Conservation (phyloP, 1,140 invertebrate genomes). For the Pseudoatta argentina region DNA sequence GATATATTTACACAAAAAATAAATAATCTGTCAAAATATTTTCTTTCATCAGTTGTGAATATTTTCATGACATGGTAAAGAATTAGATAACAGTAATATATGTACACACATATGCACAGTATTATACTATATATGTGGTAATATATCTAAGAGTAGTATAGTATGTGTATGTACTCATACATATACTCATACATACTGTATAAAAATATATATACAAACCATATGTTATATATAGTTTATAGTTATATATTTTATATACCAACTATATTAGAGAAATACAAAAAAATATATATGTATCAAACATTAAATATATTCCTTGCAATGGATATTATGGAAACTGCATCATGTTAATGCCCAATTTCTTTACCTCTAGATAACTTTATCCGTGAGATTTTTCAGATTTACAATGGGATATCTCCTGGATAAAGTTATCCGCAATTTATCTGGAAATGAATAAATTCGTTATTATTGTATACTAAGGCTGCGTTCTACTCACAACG, state of each 20-base stretch:
- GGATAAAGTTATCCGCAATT: too few species aligned
- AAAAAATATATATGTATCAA: not conserved
- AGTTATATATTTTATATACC: not conserved
- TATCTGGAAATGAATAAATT: too few species aligned
- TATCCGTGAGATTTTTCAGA: too few species aligned
- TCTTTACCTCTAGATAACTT: too few species aligned
- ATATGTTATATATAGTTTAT: not conserved
- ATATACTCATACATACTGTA: not conserved
- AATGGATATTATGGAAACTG: not conserved
- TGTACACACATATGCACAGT: not conserved
- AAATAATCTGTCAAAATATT: not conserved
- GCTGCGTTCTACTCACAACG: too few species aligned
- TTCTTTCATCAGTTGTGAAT: not conserved
- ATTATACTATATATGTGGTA: not conserved
- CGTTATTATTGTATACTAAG: too few species aligned
- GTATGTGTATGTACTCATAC: not conserved
- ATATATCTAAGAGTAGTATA: conserved; percentile 6
- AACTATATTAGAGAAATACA: not conserved
- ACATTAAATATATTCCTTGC: not conserved
- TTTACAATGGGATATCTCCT: too few species aligned
- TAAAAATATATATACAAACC: conserved; percentile 1
- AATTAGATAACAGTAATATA: not conserved
- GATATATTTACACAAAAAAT: not conserved
- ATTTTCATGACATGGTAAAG: not conserved
- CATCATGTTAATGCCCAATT: not conserved